phyloP scores from a whole-genome alignment of 2,113 vertebrate genomes.

The Dissostichus mawsoni region DNA sequence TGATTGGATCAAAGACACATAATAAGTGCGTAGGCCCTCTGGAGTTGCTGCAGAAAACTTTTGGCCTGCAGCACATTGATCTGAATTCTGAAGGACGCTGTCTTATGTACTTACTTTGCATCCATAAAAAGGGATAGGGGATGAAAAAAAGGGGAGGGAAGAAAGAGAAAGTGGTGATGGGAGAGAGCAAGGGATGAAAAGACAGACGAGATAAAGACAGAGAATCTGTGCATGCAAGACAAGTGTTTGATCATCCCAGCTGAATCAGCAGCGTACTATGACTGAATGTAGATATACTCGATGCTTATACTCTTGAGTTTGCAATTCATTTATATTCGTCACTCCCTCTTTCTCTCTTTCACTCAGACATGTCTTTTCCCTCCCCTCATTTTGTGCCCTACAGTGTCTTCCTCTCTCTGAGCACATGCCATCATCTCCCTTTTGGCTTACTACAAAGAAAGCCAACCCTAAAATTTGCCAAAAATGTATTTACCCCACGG shows the following conservation, averaged over 20 bases:
- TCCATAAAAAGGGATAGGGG: slow-evolving; percentile 22
- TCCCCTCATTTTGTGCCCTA: background rate
- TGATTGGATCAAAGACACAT: slow-evolving; percentile 3
- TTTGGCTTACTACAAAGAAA: slow-evolving; percentile 36
- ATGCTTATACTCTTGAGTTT: slow-evolving; percentile 40
- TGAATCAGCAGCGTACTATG: slow-evolving; percentile 62
- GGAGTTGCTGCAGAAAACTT: slow-evolving; percentile 29
- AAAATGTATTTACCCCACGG: slow-evolving; percentile 15
- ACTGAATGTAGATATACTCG: slow-evolving; percentile 41
- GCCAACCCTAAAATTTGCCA: slow-evolving; percentile 18
- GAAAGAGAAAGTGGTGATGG: slow-evolving; percentile 3
- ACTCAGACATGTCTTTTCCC: slow-evolving; percentile 26
- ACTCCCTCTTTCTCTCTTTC: slow-evolving; percentile 15
- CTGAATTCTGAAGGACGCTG: slow-evolving; percentile 22
- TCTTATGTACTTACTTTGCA: slow-evolving; percentile 34
- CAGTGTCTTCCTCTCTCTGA: slow-evolving; percentile 20
- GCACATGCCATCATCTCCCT: slow-evolving; percentile 24
- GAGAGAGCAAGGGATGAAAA: slow-evolving; percentile 20
- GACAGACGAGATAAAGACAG: slow-evolving; percentile 37
- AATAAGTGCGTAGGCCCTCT: slow-evolving; percentile 3
- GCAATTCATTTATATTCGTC: slow-evolving; percentile 52
- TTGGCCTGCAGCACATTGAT: slow-evolving; percentile 31
- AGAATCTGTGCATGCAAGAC: slow-evolving; percentile 25
- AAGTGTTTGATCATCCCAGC: slow-evolving; percentile 57
- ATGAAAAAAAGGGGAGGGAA: background rate